Base-by-base conservation (phyloP, 1,140 invertebrate genomes). In the Lysiphlebus fabarum region DNA sequence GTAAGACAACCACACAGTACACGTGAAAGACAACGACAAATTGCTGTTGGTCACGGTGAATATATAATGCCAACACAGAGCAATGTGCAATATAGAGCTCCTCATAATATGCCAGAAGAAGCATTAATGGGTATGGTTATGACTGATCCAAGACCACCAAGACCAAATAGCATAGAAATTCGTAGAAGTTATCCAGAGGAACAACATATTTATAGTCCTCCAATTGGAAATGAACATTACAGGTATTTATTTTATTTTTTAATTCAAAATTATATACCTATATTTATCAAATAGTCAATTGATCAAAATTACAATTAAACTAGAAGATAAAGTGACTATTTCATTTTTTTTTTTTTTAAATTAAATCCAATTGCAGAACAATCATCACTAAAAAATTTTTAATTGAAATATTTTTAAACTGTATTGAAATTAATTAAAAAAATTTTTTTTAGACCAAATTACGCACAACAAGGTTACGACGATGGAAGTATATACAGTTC, bases 1-100 rank as follows among this genome's bases (percentile, higher is more conserved):
- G 90, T 93, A 6, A 83, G 92, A 38, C 88, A 90, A 62, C 91
- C 91, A 34, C 88, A 91, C 69, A 94, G 92, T 63, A 95, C 92
- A 1, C 83, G 90, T 62, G 92, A 95, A 71, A 82, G 89, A 61
- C 91, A 93, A 71, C 82, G 89, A 69, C 89, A 92, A 69, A 84
- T 89, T 42, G 92, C 88, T 4, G 84, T 93, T 14, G 89, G 87
- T 12, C 89, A 91, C 67, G 92, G 92, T 37, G 91, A 95, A 72
- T 90, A 91, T 68, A 88, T 95, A 65, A 92, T 92, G 88, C 84
- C 86, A 11, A 59, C 75, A 7, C 76, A 77, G 38, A n/a, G n/a
- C n/a, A 69, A 67, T 9, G 70, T 80, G 2, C 76, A 79, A 47
- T 80, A 79, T 51, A 66, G 75, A 47, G 61, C 74, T n/a, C 68